Evolutionary conservation across 2,113 vertebrate species (phyloP), one percentile per base, ranked within the genome.

Genomic region (Myotis brandtii): DNA sequence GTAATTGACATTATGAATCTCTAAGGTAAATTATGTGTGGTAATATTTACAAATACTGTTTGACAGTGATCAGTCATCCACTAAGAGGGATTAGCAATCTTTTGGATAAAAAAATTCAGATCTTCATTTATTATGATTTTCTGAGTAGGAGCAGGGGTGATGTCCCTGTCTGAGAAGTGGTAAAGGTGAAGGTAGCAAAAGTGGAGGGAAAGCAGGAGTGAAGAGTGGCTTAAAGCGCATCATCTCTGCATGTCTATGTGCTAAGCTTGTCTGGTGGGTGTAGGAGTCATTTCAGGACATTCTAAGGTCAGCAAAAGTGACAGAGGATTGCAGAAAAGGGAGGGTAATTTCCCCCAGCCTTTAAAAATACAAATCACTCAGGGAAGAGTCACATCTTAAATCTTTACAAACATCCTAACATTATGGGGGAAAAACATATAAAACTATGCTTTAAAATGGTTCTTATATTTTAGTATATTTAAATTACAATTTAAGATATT

Each of bases 381-480:
- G 21, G 32, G 48, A 86, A 95, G 69, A 77, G 40, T 86, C 64
- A 50, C n/a, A 82, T 82, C 25, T 66, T 89, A 92, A 75, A 59
- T 93, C n/a, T 83, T 92, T 92, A 73, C 40, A 92, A 77, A 88
- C 4, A 67, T 86, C 46, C 87, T 82, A 91, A 81, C 75, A 64
- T 94, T 6, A 73, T 43, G 75, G 54, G 70, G 83, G 32, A 84
- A 88, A 84, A 34, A 4, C 34, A 77, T n/a, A 79, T 46, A 46
- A 87, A 82, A 50, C 32, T 25, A 4, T n/a, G 23, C 62, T 77
- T 89, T 50, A 83, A 83, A 93, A 80, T 82, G 27, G 48, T 52
- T 79, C 67, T 92, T 73, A 77, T 84, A 86, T 96, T 95, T 96
- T 91, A 79, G 37, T 50, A n/a, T 84, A 93, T 72, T 94, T 82